These are phyloP conservation scores for Sminthurides aquaticus DNA, from an alignment of 2,888 invertebrate genomes.

Conservation along the genomic window DNA sequence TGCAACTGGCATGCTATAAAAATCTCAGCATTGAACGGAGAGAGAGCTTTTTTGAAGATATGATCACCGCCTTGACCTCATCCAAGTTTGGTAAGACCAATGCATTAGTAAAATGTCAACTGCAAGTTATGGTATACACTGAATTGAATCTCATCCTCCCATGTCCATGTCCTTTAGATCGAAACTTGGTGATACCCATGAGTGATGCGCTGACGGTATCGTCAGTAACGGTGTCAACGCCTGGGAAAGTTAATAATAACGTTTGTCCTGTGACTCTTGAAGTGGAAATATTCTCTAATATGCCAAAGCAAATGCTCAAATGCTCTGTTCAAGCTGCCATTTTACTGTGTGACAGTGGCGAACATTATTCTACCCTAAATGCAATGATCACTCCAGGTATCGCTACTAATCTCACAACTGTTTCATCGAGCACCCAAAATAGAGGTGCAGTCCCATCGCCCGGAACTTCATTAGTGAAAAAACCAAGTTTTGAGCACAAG, in stretches of 20 bases:
- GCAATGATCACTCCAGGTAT: background rate
- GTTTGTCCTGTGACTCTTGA: slow-evolving; percentile 36
- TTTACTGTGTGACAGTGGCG: slow-evolving; percentile 32
- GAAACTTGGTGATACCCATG: slow-evolving; percentile 32
- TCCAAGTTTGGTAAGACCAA: slow-evolving; percentile 27
- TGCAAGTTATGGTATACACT: too few relatives aligned
- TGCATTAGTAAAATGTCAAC: slow-evolving; percentile 5
- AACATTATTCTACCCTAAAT: background rate
- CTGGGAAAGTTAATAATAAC: slow-evolving; percentile 35
- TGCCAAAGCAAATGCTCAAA: slow-evolving; percentile 35
- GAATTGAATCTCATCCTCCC: too few relatives aligned
- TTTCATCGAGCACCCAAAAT: background rate
- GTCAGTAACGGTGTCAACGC: slow-evolving; percentile 35
- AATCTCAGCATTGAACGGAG: slow-evolving; percentile 63
- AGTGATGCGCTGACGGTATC: slow-evolving; percentile 36
- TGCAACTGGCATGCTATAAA: slow-evolving; percentile 61
- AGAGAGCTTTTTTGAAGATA: slow-evolving; percentile 73
- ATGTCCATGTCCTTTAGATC: slow-evolving; percentile 18
- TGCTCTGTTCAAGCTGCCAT: slow-evolving; percentile 39
- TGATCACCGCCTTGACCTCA: slow-evolving; percentile 59
- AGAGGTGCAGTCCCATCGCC: background rate
- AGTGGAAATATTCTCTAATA: slow-evolving; percentile 30
- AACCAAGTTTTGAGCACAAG: slow-evolving; percentile 19
- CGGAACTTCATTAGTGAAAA: slow-evolving; percentile 5
- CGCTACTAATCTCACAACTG: background rate